A percentile compares a stretch with the other conserved stretches of the same genome.
These are phyloP conservation scores for Taeniopygia guttata DNA, from an alignment of 2,797 vertebrate genomes.

Conservation along the genomic window DNA sequence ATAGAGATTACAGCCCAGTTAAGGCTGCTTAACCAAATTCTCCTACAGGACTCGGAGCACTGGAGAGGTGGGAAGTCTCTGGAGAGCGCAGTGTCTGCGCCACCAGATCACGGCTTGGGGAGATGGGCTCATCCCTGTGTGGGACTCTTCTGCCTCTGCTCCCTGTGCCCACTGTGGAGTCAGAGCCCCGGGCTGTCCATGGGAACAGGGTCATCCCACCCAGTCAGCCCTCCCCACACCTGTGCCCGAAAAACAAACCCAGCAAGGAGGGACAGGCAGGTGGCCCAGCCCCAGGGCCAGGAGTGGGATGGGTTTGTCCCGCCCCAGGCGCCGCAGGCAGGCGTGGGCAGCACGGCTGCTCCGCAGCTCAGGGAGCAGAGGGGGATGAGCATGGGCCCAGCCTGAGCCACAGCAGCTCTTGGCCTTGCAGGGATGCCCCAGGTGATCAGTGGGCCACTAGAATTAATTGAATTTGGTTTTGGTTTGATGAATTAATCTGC, in stretches of 20 bases:
- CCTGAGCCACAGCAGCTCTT: background rate
- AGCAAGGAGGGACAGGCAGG: fast-evolving
- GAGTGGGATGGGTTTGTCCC: background rate
- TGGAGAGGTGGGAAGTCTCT: background rate
- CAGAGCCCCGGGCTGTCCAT: fast-evolving
- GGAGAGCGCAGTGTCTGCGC: fast-evolving
- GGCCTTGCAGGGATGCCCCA: background rate
- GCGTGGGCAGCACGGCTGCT: background rate
- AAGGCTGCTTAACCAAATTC: slow-evolving; percentile 7
- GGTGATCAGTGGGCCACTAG: background rate
- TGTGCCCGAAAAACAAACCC: background rate
- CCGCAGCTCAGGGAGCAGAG: background rate
- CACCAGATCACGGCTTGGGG: fast-evolving
- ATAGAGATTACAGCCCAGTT: background rate
- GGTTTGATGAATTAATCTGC: background rate
- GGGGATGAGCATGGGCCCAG: background rate
- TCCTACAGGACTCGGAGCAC: background rate
- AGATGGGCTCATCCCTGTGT: background rate
- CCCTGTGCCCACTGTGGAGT: fast-evolving
- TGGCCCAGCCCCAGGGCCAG: background rate
- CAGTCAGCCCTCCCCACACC: fast-evolving
- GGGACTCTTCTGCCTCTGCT: background rate
- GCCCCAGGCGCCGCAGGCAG: fast-evolving
- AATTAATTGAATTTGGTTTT: background rate
- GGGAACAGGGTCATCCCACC: background rate